Evolutionary conservation across 2,888 invertebrate species (phyloP).

Genomic region (Stenotaenia linearis): DNA sequence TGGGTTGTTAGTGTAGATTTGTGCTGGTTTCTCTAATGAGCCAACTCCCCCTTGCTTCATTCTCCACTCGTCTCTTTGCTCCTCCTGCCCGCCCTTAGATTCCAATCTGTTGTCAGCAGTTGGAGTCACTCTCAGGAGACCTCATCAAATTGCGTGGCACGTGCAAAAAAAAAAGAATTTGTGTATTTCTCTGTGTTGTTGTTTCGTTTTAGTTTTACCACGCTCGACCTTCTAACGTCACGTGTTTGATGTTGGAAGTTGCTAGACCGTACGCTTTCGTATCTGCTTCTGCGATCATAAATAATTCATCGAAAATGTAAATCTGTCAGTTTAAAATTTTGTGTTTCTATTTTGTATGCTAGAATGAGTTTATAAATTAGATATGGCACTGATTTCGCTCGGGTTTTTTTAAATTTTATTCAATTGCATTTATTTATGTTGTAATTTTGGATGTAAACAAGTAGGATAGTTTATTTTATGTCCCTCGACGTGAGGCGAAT

Average conservation of each 20-base stretch:
- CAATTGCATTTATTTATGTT: neutral
- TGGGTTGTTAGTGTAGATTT: slow-evolving; percentile 15
- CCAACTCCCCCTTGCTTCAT: neutral
- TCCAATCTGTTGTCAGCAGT: slow-evolving; percentile 19
- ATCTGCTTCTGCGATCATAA: neutral
- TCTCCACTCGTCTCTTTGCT: slow-evolving; percentile 4
- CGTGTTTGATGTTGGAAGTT: neutral
- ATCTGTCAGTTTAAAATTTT: neutral
- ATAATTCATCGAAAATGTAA: neutral
- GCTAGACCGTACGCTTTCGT: neutral
- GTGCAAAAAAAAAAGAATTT: neutral
- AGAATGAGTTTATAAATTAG: neutral
- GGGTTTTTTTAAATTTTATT: neutral
- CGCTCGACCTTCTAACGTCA: neutral
- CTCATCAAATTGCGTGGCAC: slow-evolving; percentile 11
- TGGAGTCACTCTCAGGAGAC: slow-evolving; percentile 8
- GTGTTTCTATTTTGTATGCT: neutral
- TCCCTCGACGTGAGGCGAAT: neutral
- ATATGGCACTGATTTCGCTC: neutral
- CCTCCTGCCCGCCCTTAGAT: neutral
- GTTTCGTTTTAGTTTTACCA: neutral
- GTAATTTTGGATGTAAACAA: too few relatives aligned
- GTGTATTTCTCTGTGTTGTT: neutral
- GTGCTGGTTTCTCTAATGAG: slow-evolving; percentile 26
- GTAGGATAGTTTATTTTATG: neutral